A percentile compares a stretch with the other conserved stretches of the same genome.
phyloP scores from a whole-genome alignment of 2,888 invertebrate species.

The Drosophila rubida region DNA sequence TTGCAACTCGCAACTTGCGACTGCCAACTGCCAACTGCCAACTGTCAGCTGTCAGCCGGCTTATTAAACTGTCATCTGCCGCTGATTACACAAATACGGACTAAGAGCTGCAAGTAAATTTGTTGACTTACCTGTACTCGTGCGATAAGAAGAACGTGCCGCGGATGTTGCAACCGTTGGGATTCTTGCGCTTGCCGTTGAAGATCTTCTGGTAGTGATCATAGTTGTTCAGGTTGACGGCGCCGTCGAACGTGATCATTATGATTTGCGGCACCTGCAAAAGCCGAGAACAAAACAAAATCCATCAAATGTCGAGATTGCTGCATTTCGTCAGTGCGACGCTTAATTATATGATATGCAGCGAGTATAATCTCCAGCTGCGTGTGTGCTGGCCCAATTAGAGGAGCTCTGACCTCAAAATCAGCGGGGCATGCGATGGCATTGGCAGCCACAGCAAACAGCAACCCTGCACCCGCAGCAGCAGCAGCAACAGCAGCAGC shows the following conservation, averaged over 20 bases:
- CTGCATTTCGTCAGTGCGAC: neutral
- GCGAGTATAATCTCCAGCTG: constrained; percentile 13
- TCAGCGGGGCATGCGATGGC: constrained; percentile 66
- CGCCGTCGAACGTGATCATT: constrained; percentile 96
- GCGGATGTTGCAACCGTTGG: constrained; percentile 94
- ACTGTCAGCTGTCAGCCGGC: constrained; percentile 22
- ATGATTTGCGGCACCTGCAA: constrained; percentile 96
- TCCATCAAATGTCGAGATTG: neutral
- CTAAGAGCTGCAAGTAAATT: neutral
- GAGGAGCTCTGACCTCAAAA: constrained; percentile 63
- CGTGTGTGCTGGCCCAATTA: constrained; percentile 59
- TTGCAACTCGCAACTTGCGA: constrained; percentile 1
- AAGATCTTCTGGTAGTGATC: constrained; percentile 95
- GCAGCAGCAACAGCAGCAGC: constrained; percentile 17
- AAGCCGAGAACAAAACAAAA: no score
- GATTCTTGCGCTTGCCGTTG: constrained; percentile 91
- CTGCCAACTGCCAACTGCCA: constrained; percentile 22
- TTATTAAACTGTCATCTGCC: constrained; percentile 31
- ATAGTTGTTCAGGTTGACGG: constrained; percentile 95
- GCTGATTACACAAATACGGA: neutral
- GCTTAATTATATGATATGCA: constrained; percentile 48
- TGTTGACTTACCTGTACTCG: constrained; percentile 88
- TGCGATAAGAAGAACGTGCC: constrained; percentile 98
- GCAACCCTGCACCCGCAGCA: constrained; percentile 32
- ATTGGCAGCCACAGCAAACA: constrained; percentile 53